Evolutionary conservation across 1,140 invertebrate species (phyloP).

Genomic region (Drosophila albomicans): DNA sequence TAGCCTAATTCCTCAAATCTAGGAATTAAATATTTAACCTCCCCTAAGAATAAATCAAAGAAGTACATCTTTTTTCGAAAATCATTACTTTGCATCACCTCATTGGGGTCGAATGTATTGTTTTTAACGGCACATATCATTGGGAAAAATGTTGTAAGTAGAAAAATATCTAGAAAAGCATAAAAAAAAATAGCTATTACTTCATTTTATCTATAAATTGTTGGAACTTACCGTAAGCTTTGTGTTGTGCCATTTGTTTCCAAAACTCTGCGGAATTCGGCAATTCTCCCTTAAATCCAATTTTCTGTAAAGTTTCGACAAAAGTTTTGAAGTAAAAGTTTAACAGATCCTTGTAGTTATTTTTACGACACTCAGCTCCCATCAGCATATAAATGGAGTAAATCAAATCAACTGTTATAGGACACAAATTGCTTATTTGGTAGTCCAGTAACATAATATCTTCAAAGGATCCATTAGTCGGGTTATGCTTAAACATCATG

Average conservation of each 20-base stretch:
- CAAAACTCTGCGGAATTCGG: constrained; percentile 51
- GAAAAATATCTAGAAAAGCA: constrained; percentile 51
- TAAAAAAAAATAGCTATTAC: neutral
- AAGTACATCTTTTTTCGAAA: constrained; percentile 31
- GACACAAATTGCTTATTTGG: constrained; percentile 52
- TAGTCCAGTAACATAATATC: constrained; percentile 60
- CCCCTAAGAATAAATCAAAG: constrained; percentile 30
- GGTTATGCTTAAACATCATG: constrained; percentile 67
- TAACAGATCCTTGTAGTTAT: constrained; percentile 40
- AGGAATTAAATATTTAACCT: constrained; percentile 37
- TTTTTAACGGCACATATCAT: constrained; percentile 42
- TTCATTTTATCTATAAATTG: neutral
- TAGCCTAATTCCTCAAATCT: constrained; percentile 51
- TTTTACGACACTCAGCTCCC: constrained; percentile 48
- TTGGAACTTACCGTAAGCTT: constrained; percentile 46
- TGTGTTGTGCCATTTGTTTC: constrained; percentile 44
- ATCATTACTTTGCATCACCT: constrained; percentile 19
- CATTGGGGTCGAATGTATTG: neutral
- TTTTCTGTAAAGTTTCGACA: constrained; percentile 47
- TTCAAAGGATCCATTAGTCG: constrained; percentile 26
- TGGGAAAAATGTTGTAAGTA: constrained; percentile 53
- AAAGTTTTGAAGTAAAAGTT: constrained; percentile 52
- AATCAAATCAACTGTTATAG: constrained; percentile 57
- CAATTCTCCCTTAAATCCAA: constrained; percentile 57
- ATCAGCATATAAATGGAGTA: constrained; percentile 67